Evolutionary conservation across 2,888 invertebrate species (phyloP).

Genomic region (Caenorhabditis wallacei): DNA sequence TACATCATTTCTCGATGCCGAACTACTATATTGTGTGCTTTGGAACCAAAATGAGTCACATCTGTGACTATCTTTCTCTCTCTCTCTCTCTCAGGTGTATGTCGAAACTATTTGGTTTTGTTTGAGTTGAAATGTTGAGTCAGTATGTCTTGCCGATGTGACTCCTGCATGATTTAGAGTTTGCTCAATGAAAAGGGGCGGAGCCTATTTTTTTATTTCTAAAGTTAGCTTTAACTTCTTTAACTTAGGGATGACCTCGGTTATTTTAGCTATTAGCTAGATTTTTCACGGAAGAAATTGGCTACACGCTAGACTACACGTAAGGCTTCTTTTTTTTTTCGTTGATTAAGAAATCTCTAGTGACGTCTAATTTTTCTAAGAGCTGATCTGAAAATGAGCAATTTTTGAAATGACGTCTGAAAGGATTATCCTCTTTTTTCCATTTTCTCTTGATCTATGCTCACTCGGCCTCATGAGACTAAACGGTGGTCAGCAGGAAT

Average conservation of each 20-base stretch:
- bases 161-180: constrained; percentile 7
- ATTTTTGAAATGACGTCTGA: too few species aligned
- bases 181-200: not conserved
- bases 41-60: not conserved
- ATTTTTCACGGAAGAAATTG: not conserved
- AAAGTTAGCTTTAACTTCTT: too few species aligned
- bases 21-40: not conserved
- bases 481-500: too few species aligned
- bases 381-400: too few species aligned
- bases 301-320: too few species aligned
- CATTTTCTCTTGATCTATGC: not conserved
- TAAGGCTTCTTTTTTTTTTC: too few species aligned
- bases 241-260: too few species aligned
- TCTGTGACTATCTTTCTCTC: constrained; percentile 14
- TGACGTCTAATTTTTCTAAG: too few species aligned
- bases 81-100: constrained; percentile 17
- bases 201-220: not conserved
- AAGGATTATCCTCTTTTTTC: not conserved
- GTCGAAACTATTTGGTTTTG: constrained; percentile 44
- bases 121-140: constrained; percentile 16
- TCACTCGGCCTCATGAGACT: not conserved
- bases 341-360: too few species aligned
- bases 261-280: too few species aligned
- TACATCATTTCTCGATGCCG: too few species aligned
- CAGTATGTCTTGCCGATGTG: not conserved